Percentiles rank a stretch among this genome's conserved stretches.
phyloP scores from a whole-genome alignment of 1,140 invertebrate genomes.

The Scaptomyza montana region DNA sequence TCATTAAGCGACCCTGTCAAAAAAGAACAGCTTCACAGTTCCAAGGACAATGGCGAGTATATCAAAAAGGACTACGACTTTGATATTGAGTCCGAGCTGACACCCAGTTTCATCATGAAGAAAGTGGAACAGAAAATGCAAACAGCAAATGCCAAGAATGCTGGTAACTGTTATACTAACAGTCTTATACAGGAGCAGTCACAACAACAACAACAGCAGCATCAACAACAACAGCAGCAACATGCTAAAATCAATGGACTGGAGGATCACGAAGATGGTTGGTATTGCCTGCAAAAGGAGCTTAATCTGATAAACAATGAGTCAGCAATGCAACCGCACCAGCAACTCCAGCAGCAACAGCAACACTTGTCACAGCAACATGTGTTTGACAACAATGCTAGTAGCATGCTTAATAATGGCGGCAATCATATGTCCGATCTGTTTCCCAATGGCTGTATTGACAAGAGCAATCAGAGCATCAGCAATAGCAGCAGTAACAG shows the following conservation, averaged over 20 bases:
- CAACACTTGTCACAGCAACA: slow-evolving; percentile 51
- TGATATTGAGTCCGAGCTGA: slow-evolving; percentile 82
- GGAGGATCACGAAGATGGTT: slow-evolving; percentile 85
- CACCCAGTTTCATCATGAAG: slow-evolving; percentile 81
- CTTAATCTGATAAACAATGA: slow-evolving; percentile 83
- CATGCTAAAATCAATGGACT: slow-evolving; percentile 55
- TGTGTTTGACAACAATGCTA: slow-evolving; percentile 41
- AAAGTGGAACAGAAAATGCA: slow-evolving; percentile 73
- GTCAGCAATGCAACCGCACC: slow-evolving; percentile 40
- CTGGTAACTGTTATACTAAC: slow-evolving; percentile 31
- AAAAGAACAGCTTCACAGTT: slow-evolving; percentile 42
- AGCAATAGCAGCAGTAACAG: slow-evolving; percentile 67
- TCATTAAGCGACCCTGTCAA: slow-evolving; percentile 43
- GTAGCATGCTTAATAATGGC: slow-evolving; percentile 49
- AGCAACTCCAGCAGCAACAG: slow-evolving; percentile 40
- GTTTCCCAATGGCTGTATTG: slow-evolving; percentile 77
- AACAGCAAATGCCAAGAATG: slow-evolving; percentile 20
- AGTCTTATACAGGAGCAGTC: slow-evolving; percentile 45
- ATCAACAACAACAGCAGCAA: slow-evolving; percentile 34
- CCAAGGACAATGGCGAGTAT: slow-evolving; percentile 30
- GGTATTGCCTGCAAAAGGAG: slow-evolving; percentile 89
- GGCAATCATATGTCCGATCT: slow-evolving; percentile 64
- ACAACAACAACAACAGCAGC: slow-evolving; percentile 36
- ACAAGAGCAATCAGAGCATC: slow-evolving; percentile 70
- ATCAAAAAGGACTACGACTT: slow-evolving; percentile 82